phyloP scores from a whole-genome alignment of 2,888 invertebrate species.

The Tigriopus californicus region DNA sequence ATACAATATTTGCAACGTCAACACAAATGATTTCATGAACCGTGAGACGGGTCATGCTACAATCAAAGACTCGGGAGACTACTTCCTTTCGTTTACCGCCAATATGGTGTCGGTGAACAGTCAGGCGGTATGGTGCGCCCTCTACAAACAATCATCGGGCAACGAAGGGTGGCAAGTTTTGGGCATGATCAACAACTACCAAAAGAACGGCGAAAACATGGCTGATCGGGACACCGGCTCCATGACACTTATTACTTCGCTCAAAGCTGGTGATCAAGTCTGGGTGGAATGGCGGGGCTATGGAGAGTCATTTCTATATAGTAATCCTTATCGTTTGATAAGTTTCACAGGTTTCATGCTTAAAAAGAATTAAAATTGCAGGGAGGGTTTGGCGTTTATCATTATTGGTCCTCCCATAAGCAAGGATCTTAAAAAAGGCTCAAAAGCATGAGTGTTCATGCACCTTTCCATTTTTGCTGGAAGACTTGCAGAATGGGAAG shows the following conservation, averaged over 20 bases:
- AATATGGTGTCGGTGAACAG: conserved; percentile 10
- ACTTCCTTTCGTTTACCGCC: conserved; percentile 11
- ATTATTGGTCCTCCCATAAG: too few species aligned
- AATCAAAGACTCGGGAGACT: conserved; percentile 1
- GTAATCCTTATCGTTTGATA: conserved; percentile 12
- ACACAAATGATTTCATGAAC: conserved; percentile 9
- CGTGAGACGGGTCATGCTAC: conserved; percentile 6
- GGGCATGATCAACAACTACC: conserved; percentile 15
- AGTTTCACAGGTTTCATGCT: conserved; percentile 2
- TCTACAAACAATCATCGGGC: conserved; percentile 14
- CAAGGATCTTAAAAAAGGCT: too few species aligned
- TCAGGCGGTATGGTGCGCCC: conserved; percentile 15
- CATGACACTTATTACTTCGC: neutral
- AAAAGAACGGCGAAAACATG: neutral
- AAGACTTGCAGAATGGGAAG: too few species aligned
- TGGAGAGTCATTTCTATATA: conserved; percentile 10
- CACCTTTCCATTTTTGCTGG: too few species aligned
- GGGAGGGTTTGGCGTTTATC: too few species aligned
- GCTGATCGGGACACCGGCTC: conserved; percentile 10
- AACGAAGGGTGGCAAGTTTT: conserved; percentile 13
- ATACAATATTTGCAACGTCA: conserved; percentile 5
- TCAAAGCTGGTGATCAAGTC: conserved; percentile 8
- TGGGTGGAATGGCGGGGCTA: conserved; percentile 15
- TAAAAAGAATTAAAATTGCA: neutral
- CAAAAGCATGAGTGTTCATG: too few species aligned